These are phyloP conservation scores for Desmodus rotundus DNA, from an alignment of 2,113 vertebrate genomes.

Conservation along the genomic window DNA sequence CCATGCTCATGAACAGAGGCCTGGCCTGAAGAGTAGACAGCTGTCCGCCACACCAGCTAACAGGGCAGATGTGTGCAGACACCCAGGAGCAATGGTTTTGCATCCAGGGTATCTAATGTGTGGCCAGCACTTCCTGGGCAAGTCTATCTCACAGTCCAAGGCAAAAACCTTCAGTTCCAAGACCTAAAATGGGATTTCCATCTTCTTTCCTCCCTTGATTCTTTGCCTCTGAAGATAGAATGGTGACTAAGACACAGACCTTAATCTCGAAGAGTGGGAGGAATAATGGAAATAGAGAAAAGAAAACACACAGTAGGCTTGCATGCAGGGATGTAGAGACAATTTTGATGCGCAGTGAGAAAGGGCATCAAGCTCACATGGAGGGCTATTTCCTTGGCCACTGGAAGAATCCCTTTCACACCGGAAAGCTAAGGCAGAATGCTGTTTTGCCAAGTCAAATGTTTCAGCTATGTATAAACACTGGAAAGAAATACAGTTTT, in stretches of 20 bases:
- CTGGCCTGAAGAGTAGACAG: not conserved
- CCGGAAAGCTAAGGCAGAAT: not conserved
- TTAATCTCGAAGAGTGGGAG: not conserved
- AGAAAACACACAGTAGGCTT: not conserved
- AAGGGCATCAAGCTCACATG: not conserved
- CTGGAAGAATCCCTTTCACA: not conserved
- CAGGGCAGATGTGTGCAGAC: not conserved
- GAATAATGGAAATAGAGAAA: not conserved
- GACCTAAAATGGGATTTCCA: not conserved
- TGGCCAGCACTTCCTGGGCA: not conserved
- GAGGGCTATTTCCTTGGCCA: not conserved
- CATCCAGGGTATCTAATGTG: not conserved
- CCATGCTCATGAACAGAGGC: not conserved
- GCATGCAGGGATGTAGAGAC: not conserved
- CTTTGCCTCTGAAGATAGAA: not conserved
- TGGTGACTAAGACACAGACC: not conserved
- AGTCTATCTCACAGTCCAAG: not conserved
- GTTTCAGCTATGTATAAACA: not conserved
- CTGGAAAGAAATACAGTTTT: not conserved
- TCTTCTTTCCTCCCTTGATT: not conserved
- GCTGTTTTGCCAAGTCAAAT: not conserved
- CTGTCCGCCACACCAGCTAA: not conserved
- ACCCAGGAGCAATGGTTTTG: not conserved
- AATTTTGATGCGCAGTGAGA: not conserved
- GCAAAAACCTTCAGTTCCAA: not conserved